Percentiles rank a stretch among this genome's conserved stretches.
These are phyloP conservation scores for Mobula hypostoma DNA, from an alignment of 2,113 vertebrate genomes.

Conservation along the genomic window DNA sequence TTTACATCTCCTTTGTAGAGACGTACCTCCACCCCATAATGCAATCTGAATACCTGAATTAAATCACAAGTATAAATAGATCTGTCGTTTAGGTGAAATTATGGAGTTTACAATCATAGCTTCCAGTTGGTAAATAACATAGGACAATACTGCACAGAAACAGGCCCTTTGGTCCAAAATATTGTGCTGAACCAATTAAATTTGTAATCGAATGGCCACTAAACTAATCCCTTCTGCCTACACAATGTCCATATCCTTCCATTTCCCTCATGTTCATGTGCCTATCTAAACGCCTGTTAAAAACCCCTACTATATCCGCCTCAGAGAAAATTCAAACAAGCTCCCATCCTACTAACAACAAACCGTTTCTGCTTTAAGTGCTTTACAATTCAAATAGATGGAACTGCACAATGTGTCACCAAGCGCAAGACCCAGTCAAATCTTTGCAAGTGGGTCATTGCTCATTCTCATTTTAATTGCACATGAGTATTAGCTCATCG, in stretches of 20 bases:
- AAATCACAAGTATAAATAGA: neutral
- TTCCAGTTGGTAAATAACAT: too few relatives aligned
- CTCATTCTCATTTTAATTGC: slow-evolving; percentile 11
- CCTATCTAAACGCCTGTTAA: too few relatives aligned
- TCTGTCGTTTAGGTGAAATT: neutral
- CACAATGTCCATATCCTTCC: too few relatives aligned
- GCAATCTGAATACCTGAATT: neutral
- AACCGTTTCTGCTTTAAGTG: neutral
- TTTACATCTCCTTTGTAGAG: too few relatives aligned
- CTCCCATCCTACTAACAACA: neutral
- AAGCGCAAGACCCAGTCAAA: neutral
- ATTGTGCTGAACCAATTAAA: too few relatives aligned
- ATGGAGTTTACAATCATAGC: neutral
- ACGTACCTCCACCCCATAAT: too few relatives aligned
- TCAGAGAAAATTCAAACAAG: neutral
- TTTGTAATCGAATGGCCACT: too few relatives aligned
- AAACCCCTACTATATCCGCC: too few relatives aligned
- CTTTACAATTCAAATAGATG: neutral
- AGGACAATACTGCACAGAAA: too few relatives aligned
- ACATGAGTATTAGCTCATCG: neutral
- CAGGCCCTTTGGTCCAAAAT: too few relatives aligned
- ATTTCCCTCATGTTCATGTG: too few relatives aligned
- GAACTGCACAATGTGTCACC: neutral
- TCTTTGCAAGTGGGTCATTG: neutral
- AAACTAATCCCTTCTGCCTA: too few relatives aligned